Conservation (phyloP, 2,888 invertebrate genomes). For the Pseudococcus jackbeardsleyi region DNA sequence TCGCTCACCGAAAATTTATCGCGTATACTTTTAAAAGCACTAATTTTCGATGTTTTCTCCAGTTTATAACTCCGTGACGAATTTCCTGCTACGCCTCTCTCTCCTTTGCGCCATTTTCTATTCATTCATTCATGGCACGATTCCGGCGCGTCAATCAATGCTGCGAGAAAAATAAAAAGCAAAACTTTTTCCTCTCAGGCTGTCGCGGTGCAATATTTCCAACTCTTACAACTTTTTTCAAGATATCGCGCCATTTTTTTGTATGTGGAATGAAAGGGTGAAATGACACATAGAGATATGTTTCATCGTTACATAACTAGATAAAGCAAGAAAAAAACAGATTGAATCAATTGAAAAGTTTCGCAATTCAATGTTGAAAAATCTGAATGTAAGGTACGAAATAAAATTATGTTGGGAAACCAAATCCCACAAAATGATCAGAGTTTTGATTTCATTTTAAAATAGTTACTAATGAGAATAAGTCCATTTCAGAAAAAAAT, state of each 20-base stretch:
- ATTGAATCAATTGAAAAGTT: no score
- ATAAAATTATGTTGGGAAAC: no score
- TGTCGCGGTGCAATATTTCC: neutral
- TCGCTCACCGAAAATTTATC: neutral
- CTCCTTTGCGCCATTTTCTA: neutral
- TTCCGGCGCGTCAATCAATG: neutral
- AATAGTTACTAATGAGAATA: no score
- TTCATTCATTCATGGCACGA: neutral
- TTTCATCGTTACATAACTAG: no score
- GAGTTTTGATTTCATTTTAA: no score
- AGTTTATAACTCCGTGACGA: constrained; percentile 2
- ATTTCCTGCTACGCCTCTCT: neutral
- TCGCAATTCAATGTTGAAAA: no score
- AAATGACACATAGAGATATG: no score
- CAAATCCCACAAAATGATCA: no score
- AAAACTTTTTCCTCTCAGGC: neutral
- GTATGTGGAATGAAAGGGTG: neutral
- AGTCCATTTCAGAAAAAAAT: no score
- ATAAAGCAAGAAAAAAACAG: no score
- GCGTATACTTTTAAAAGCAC: neutral
- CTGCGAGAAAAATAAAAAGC: neutral
- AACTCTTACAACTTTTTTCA: neutral
- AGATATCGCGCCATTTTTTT: neutral
- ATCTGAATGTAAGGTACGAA: no score
- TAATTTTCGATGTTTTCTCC: neutral